Percentiles rank a stretch among this genome's conserved stretches.
phyloP scores from a whole-genome alignment of 2,113 vertebrate species.

The Bubo scandiacus region DNA sequence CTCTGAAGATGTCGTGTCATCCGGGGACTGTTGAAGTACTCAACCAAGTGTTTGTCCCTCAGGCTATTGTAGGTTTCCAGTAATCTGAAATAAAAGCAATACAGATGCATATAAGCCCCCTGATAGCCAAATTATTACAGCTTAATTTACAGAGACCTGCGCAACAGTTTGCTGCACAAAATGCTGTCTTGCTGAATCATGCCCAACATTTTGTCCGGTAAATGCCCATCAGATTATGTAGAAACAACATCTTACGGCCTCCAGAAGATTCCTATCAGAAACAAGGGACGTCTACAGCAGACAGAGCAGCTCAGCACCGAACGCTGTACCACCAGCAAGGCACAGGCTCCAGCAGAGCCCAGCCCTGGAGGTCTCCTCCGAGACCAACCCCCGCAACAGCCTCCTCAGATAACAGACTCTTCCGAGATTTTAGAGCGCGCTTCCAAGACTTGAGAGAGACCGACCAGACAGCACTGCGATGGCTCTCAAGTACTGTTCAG shows the following conservation, averaged over 20 bases:
- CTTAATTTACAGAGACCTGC: neutral
- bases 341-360: neutral
- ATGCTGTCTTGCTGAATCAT: neutral
- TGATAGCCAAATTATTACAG: neutral
- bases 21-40: conserved; percentile 89
- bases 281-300: rapidly evolving
- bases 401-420: neutral
- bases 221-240: neutral
- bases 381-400: neutral
- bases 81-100: conserved; percentile 81
- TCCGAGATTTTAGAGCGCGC: no score
- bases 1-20: conserved; percentile 87
- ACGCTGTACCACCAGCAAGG: rapidly evolving
- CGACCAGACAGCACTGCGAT: rapidly evolving
- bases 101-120: neutral
- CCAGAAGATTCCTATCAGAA: neutral
- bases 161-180: neutral
- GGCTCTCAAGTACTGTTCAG: neutral
- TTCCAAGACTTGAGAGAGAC: neutral
- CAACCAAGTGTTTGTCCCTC: conserved; percentile 89
- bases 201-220: neutral
- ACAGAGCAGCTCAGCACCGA: neutral
- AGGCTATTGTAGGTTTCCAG: conserved; percentile 91
- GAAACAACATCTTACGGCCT: neutral
- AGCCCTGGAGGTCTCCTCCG: neutral